Conservation (phyloP, 2,797 vertebrate species). For the Sphenodon punctatus region DNA sequence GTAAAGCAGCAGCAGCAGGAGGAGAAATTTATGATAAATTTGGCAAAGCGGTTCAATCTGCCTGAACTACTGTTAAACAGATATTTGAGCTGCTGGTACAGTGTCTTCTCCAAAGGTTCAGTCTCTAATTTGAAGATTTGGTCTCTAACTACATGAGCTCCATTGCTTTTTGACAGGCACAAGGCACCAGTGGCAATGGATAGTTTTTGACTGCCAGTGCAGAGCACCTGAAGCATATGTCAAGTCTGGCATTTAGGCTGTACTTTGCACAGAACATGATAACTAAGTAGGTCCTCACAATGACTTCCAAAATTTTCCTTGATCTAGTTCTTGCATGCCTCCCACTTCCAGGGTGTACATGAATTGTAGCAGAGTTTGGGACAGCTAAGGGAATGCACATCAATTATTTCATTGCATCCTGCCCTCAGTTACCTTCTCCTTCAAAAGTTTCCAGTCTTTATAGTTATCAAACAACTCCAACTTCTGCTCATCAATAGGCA, state of each 20-base stretch:
- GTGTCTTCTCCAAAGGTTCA: neutral
- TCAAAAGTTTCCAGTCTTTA: no score
- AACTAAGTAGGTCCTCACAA: neutral
- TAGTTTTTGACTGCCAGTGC: neutral
- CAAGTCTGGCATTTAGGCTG: neutral
- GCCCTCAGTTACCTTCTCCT: no score
- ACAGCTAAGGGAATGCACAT: neutral
- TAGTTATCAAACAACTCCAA: no score
- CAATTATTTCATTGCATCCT: neutral
- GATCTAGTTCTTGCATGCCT: neutral
- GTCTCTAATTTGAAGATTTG: neutral
- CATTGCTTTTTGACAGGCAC: neutral
- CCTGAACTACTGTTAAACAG: neutral
- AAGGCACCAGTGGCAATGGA: neutral
- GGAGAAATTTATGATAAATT: neutral
- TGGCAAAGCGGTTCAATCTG: neutral
- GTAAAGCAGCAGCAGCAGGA: slow-evolving; percentile 17
- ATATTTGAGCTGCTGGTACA: neutral
- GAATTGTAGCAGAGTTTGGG: neutral
- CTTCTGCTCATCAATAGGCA: no score
- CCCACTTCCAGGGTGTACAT: neutral
- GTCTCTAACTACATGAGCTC: neutral
- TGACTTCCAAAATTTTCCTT: neutral
- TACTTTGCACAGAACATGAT: neutral
- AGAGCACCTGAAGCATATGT: neutral